Evolutionary conservation across 2,888 invertebrate species (phyloP).

Genomic region (Vandiemenella viatica): DNA sequence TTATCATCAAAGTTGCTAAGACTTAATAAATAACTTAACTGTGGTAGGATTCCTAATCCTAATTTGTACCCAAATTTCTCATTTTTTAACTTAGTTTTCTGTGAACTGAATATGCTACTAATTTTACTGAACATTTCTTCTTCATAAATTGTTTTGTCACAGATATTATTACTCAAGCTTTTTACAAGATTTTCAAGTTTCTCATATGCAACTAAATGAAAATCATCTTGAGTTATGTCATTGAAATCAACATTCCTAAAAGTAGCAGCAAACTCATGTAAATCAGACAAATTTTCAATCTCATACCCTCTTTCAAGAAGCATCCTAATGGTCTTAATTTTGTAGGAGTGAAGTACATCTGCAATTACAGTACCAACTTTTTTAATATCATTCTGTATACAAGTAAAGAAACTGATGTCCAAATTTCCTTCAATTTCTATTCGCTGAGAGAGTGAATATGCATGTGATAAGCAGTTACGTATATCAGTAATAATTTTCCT

Average conservation of each 20-base stretch:
- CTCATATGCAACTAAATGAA: neutral
- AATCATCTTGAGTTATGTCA: neutral
- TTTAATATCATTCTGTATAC: slow-evolving; percentile 6
- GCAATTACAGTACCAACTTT: slow-evolving; percentile 11
- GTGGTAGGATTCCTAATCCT: neutral
- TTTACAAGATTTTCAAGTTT: slow-evolving; percentile 9
- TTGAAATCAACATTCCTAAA: neutral
- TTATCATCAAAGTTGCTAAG: neutral
- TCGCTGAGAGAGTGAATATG: slow-evolving; percentile 12
- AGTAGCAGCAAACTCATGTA: neutral
- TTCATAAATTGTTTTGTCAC: slow-evolving; percentile 10
- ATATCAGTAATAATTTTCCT: slow-evolving; percentile 13
- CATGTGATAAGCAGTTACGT: slow-evolving; percentile 16
- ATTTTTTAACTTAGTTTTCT: slow-evolving; percentile 1
- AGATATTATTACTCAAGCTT: slow-evolving; percentile 8
- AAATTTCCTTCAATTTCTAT: slow-evolving; percentile 15
- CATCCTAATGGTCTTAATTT: slow-evolving; percentile 12
- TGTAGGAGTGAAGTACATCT: slow-evolving; percentile 13
- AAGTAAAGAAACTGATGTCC: slow-evolving; percentile 11
- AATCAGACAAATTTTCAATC: neutral
- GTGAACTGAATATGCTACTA: slow-evolving; percentile 5
- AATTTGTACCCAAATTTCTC: neutral
- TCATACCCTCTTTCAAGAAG: slow-evolving; percentile 4
- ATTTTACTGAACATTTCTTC: slow-evolving; percentile 9
- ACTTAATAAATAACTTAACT: neutral